Base-by-base conservation (phyloP, 1,140 invertebrate genomes). In the Varroa destructor region DNA sequence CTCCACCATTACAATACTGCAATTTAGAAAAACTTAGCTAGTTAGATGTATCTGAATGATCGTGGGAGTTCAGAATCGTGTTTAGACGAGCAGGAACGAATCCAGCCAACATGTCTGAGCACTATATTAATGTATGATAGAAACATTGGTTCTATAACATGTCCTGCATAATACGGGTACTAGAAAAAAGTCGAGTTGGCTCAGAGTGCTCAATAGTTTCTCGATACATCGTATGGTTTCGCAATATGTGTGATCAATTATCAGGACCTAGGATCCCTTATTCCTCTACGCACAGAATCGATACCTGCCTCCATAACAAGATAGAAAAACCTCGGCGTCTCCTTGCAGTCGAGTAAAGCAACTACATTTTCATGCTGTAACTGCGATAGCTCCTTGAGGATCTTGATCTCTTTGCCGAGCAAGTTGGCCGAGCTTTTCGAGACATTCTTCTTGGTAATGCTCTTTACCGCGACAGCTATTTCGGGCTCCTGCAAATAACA, bases 301-400 rank as follows among this genome's bases (percentile, higher is more conserved):
- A 51, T 12, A 56, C 84, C 84, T 79, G 89, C 88, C 85, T 95
- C 94, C 93, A 97, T 97, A 76, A 97, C 91, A 74, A 97, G 85
- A 83, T 90, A 96, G 73, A 98, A 93, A 84, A 95, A 88, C 76
- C 89, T 86, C 75, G 87, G 84, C 71, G 90, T 93, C 84, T 97
- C 93, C 84, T 96, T 94, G 81, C 93, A 98, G 82, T 97, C 93
- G 77, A 97, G 84, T 72, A 99, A 84, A 10, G 90, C 90, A 51
- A 99, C 96, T 75, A 99, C 90, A 86, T 99, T 98, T 78, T 96
- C 92, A 85, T 99, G 94, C 80, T 98, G 90, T 64, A 98, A 83
- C 79, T 91, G 89, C 51, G 93, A 97, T 76, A 99, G 80, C 81
- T 98, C 94, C 86, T 97, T 95, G 51, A 99, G 83, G 78, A 99